Evolutionary conservation across 2,797 vertebrate species (phyloP), one percentile per base, ranked within the genome.

Genomic region (Lophius americanus): DNA sequence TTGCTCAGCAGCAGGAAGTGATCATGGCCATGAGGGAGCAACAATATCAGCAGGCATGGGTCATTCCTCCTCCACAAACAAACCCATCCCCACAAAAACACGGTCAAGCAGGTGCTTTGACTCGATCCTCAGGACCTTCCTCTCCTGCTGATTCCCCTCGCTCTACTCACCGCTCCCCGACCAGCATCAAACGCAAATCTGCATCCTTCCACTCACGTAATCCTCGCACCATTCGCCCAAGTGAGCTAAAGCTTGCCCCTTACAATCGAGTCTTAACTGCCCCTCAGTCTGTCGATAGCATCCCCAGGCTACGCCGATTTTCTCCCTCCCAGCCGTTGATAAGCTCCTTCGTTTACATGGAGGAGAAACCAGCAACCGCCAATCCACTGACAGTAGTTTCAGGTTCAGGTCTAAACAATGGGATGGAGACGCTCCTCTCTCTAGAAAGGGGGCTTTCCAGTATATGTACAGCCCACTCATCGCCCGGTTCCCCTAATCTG

Each of bases 1-100:
- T 99, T 0, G 95, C 98, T 46, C 95, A 97, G 82, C 98, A 99
- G 83, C 98, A 99, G 88, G 98, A 98, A 64, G 93, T 98, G 76
- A 93, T 99, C 75, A 97, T 99, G 96, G 96, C 97, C 78, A 99
- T 98, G 98, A 93, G 98, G 59, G 98, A 97, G 81, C 94, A 98
- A 7, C 88, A 90, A 2, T 89, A 91, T 51, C 91, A 92, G 87
- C 97, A 98, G 75, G 88, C 96, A 0, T 98, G 97, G 98, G 95
- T 96, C 53, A 95, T 96, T 72, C 94, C 95, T 37, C 93, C 95
- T 36, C 87, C 95, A 7, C 93, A 95, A 4, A 87, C 95, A n/a
- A 95, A 93, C 69, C 95, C 96, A 38, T 96, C 96, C 6, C 95
- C 96, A 13, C 96, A 97, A 70, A 96, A 96, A 75, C 95, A 96